phyloP scores from a whole-genome alignment of 2,113 vertebrate genomes.

The Hassar affinis region DNA sequence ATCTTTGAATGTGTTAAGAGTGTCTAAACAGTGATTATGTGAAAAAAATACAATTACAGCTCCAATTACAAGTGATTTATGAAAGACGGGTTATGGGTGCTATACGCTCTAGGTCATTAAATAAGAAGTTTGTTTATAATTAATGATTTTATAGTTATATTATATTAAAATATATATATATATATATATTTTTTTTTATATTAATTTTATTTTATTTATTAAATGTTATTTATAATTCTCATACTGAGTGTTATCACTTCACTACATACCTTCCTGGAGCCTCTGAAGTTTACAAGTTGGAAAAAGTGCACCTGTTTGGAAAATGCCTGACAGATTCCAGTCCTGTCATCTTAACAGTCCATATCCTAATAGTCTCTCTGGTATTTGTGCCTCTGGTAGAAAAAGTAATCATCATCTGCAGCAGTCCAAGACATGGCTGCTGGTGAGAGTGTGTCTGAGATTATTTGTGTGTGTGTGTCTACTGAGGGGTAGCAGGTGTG shows the following conservation, averaged over 20 bases:
- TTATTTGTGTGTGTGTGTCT: not conserved
- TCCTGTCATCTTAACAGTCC: constrained; percentile 28
- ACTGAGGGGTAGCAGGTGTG: constrained; percentile 16
- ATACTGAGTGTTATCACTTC: not conserved
- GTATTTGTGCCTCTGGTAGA: constrained; percentile 49
- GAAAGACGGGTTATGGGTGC: not conserved
- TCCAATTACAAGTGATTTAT: too few species aligned
- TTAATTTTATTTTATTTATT: too few species aligned
- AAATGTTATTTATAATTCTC: not conserved
- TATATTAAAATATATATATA: too few species aligned
- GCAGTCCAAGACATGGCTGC: constrained; percentile 15
- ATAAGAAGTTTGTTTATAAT: not conserved
- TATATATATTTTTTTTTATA: too few species aligned
- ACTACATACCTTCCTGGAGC: not conserved
- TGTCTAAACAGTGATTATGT: not conserved
- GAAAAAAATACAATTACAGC: too few species aligned
- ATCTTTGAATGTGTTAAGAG: not conserved
- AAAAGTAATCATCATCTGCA: constrained; percentile 45
- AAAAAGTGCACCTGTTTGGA: constrained; percentile 20
- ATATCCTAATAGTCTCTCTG: constrained; percentile 36
- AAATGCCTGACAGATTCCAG: constrained; percentile 6
- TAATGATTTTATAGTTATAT: not conserved
- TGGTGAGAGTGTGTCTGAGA: constrained; percentile 5
- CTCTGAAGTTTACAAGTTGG: constrained; percentile 11
- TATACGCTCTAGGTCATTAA: not conserved